Percentiles rank a stretch among this genome's conserved stretches.
These are phyloP conservation scores for Laspeyria flexula DNA, from an alignment of 2,888 invertebrate species.

Conservation along the genomic window DNA sequence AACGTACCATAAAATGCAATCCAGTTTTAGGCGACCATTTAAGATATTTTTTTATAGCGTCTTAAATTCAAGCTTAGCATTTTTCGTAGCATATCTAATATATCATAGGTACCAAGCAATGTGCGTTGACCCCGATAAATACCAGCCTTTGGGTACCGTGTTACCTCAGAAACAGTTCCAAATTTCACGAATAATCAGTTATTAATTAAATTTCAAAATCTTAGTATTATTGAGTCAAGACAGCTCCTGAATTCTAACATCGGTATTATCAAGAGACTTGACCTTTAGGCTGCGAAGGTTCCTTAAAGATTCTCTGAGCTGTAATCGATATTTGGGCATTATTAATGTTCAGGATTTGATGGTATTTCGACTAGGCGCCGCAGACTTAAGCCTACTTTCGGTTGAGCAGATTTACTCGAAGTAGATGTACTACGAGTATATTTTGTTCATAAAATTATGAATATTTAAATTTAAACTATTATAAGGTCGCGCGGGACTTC, in stretches of 20 bases:
- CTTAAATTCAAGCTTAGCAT: too few relatives aligned
- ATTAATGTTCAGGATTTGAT: conserved; percentile 31
- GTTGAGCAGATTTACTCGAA: background rate
- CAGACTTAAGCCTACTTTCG: conserved; percentile 1
- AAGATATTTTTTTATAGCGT: too few relatives aligned
- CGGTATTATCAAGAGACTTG: conserved; percentile 17
- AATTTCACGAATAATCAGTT: background rate
- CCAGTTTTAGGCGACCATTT: too few relatives aligned
- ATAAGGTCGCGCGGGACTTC: too few relatives aligned
- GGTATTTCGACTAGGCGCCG: conserved; percentile 5
- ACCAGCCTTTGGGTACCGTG: too few relatives aligned
- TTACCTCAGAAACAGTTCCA: too few relatives aligned
- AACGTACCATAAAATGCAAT: too few relatives aligned
- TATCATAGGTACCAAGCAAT: too few relatives aligned
- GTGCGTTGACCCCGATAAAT: too few relatives aligned
- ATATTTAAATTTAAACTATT: too few relatives aligned
- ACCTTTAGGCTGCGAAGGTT: conserved; percentile 12
- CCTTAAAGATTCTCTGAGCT: conserved; percentile 20
- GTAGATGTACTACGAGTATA: background rate
- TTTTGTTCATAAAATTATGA: background rate
- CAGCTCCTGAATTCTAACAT: conserved; percentile 4
- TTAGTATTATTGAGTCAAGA: background rate
- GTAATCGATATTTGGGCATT: conserved; percentile 36
- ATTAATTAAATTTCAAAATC: background rate
- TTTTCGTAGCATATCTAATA: too few relatives aligned